Evolutionary conservation across 2,797 vertebrate species (phyloP).

Genomic region (Pampus argenteus): DNA sequence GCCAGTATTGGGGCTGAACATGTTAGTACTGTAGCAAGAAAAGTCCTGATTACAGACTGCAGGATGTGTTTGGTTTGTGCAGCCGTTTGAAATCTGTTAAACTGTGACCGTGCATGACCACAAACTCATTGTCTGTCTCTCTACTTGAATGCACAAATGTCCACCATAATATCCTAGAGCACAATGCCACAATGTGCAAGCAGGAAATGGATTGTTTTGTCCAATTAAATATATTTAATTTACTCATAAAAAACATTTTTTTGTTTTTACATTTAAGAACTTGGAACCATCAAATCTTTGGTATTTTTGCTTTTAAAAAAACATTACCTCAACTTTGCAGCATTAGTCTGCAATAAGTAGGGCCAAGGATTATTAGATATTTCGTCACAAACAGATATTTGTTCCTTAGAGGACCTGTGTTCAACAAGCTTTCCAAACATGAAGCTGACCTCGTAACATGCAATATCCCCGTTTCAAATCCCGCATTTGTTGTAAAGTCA

Average conservation of each 20-base stretch:
- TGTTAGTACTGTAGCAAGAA: conserved; percentile 73
- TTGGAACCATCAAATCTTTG: neutral
- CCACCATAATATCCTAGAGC: too few species aligned
- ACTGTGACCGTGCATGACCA: neutral
- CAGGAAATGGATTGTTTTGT: neutral
- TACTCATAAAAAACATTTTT: neutral
- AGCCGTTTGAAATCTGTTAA: conserved; percentile 27
- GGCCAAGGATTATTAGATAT: neutral
- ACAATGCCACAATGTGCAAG: too few species aligned
- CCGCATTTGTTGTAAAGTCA: neutral
- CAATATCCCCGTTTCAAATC: neutral
- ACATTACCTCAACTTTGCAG: too few species aligned
- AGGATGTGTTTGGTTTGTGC: conserved; percentile 24
- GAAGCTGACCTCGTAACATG: conserved; percentile 3
- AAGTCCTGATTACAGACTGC: conserved; percentile 55
- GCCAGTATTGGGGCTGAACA: conserved; percentile 67
- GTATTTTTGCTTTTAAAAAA: too few species aligned
- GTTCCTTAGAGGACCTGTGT: neutral
- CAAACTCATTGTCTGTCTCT: neutral
- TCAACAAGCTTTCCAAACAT: neutral
- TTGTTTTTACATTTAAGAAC: neutral
- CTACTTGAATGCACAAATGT: too few species aligned
- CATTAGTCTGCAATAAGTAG: neutral
- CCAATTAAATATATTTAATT: too few species aligned
- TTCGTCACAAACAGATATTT: neutral